These are phyloP conservation scores for Drosophila kanekoi DNA, from an alignment of 2,888 invertebrate species.

Conservation along the genomic window DNA sequence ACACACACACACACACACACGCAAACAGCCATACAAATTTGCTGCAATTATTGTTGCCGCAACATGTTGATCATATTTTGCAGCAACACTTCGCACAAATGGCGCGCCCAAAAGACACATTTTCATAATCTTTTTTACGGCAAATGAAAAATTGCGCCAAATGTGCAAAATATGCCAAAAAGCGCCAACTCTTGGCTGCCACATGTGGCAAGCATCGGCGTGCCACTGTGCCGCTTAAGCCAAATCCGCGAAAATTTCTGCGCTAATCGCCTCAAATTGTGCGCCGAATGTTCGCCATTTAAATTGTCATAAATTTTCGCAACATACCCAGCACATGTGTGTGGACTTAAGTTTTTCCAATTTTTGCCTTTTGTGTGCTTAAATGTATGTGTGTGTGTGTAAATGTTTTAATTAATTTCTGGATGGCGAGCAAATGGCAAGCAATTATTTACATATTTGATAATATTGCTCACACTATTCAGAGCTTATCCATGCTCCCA, in stretches of 20 bases:
- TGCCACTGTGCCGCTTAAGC: slow-evolving; percentile 53
- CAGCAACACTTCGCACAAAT: slow-evolving; percentile 33
- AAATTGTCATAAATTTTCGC: slow-evolving; percentile 77
- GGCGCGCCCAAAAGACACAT: slow-evolving; percentile 61
- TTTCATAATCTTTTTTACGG: slow-evolving; percentile 57
- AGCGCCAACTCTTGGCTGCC: slow-evolving; percentile 47
- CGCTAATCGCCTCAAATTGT: slow-evolving; percentile 77
- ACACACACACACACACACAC: too few species aligned
- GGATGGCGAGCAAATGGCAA: slow-evolving; percentile 52
- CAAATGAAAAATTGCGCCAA: slow-evolving; percentile 58
- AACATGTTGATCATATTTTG: slow-evolving; percentile 46
- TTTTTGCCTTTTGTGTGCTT: slow-evolving; percentile 33
- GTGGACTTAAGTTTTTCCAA: slow-evolving; percentile 38
- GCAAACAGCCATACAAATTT: slow-evolving; percentile 31
- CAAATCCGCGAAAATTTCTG: slow-evolving; percentile 73
- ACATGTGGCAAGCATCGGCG: slow-evolving; percentile 59
- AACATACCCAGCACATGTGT: slow-evolving; percentile 29
- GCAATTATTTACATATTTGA: slow-evolving; percentile 70
- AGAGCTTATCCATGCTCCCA: slow-evolving; percentile 54
- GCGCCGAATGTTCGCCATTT: slow-evolving; percentile 77
- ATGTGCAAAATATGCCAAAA: slow-evolving; percentile 30
- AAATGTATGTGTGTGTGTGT: slow-evolving; percentile 5
- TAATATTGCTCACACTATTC: slow-evolving; percentile 56
- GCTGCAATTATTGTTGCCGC: slow-evolving; percentile 55
- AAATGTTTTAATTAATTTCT: slow-evolving; percentile 71